Evolutionary conservation across 2,888 invertebrate genomes (phyloP).

Genomic region (Sarcophaga subvicina): DNA sequence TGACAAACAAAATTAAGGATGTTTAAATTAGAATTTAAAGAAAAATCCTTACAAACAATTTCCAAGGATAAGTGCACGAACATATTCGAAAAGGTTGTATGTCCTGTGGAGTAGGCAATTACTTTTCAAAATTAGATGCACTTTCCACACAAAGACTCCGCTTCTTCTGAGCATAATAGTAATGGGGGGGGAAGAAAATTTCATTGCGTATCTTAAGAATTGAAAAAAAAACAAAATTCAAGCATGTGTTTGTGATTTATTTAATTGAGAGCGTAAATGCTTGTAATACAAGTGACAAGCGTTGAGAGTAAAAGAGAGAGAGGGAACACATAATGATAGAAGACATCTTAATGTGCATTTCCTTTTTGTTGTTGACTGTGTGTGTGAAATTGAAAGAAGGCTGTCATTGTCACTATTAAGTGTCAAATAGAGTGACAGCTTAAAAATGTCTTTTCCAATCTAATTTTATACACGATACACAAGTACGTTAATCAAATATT

Average conservation of each 20-base stretch:
- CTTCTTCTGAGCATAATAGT: no score
- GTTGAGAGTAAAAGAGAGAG: not conserved
- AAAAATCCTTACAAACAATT: not conserved
- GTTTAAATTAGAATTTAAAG: not conserved
- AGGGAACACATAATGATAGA: not conserved
- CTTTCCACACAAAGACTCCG: no score
- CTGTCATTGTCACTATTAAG: constrained; percentile 42
- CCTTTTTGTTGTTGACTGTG: constrained; percentile 36
- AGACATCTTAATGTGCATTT: constrained; percentile 11
- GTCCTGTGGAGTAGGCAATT: constrained; percentile 55
- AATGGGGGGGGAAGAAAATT: not conserved
- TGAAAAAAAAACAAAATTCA: not conserved
- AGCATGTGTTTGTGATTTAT: constrained; percentile 36
- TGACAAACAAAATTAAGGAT: not conserved
- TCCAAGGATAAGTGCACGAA: constrained; percentile 8
- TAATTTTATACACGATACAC: no score
- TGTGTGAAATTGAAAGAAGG: constrained; percentile 1
- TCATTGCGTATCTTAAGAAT: not conserved
- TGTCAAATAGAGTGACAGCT: constrained; percentile 53
- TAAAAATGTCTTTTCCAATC: constrained; percentile 7
- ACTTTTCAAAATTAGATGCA: constrained; percentile 35
- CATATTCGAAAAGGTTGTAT: not conserved
- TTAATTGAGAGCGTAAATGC: constrained; percentile 10
- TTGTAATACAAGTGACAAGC: not conserved
- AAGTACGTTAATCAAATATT: no score